Evolutionary conservation across 2,797 vertebrate genomes (phyloP), one percentile per base, ranked within the genome.

Genomic region (Myotis myotis): DNA sequence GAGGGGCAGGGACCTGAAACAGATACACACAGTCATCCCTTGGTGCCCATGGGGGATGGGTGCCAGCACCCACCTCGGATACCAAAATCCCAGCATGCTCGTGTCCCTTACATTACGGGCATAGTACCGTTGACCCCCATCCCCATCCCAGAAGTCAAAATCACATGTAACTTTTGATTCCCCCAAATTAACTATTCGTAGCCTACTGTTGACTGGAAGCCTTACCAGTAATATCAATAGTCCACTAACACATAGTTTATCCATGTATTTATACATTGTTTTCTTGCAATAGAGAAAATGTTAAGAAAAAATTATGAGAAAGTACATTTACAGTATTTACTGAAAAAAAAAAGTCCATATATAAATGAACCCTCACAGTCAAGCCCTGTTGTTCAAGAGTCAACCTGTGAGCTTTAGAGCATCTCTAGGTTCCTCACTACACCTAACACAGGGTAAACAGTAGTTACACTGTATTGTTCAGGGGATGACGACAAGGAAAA

Each of bases 381-480:
- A 49, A 49, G 41, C 60, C 80, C 13, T 6, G 20, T 7, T 30
- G 55, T 33, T n/a, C 19, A 3, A 47, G 41, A n/a, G 30, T 47
- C 28, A 8, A 10, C 79, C 49, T 15, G 38, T 10, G 9, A 25
- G n/a, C 41, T 16, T n/a, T 8, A n/a, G 9, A 22, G 47, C 41
- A 25, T 20, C 30, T 22, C 79, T 5, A 12, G 38, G 1, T 44
- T 15, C 17, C 57, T 23, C 23, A 1, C 1, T 5, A 10, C 0
- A 22, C 28, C 12, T 15, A 47, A 47, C 2, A 33, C 28, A 5
- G 33, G 2, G 20, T 16, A 10, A 33, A 33, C 28, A 12, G 55
- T 11, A 4, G 57, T 8, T 47, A n/a, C 36, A 15, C 19, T 22
- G 8, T 3, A 19, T 7, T 8, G 36, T 60, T 62, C 3, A 60